A percentile compares a stretch with the other conserved stretches of the same genome.
Conservation (phyloP, 1,140 invertebrate genomes). For the Aphidius ervi region DNA sequence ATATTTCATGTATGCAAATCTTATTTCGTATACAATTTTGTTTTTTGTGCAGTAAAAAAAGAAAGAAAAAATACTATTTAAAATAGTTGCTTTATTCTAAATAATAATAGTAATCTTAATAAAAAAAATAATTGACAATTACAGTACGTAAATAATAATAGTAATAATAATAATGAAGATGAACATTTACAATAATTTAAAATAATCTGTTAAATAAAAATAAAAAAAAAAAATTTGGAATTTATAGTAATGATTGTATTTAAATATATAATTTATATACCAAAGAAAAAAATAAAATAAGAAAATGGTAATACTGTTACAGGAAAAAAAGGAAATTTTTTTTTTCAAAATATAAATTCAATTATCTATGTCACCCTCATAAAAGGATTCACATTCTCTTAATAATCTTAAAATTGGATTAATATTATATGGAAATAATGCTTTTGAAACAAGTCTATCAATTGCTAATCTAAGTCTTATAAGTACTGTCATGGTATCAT, state of each 20-base stretch:
- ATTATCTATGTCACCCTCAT: conserved; percentile 68
- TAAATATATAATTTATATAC: neutral
- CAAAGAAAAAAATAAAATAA: conserved; percentile 6
- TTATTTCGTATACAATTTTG: neutral
- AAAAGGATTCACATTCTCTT: conserved; percentile 80
- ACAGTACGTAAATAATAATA: neutral
- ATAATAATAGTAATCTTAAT: too few species aligned
- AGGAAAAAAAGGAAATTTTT: conserved; percentile 7
- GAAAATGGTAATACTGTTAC: conserved; percentile 19
- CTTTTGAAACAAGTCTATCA: conserved; percentile 73
- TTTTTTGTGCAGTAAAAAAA: conserved; percentile 2
- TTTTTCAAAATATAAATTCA: conserved; percentile 25
- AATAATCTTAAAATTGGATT: conserved; percentile 78
- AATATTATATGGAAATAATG: conserved; percentile 86
- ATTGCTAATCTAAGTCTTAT: conserved; percentile 76
- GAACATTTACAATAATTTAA: too few species aligned
- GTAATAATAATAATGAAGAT: neutral
- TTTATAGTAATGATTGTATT: neutral
- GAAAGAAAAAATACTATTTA: neutral
- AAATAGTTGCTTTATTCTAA: too few species aligned
- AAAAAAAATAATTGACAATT: neutral
- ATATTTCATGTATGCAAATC: neutral
- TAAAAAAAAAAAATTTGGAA: too few species aligned
- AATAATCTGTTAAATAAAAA: too few species aligned
- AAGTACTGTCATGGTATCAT: conserved; percentile 79